Percentiles rank a stretch among this genome's conserved stretches.
These are phyloP conservation scores for Drosophila tripunctata DNA, from an alignment of 2,888 invertebrate species.

Conservation along the genomic window DNA sequence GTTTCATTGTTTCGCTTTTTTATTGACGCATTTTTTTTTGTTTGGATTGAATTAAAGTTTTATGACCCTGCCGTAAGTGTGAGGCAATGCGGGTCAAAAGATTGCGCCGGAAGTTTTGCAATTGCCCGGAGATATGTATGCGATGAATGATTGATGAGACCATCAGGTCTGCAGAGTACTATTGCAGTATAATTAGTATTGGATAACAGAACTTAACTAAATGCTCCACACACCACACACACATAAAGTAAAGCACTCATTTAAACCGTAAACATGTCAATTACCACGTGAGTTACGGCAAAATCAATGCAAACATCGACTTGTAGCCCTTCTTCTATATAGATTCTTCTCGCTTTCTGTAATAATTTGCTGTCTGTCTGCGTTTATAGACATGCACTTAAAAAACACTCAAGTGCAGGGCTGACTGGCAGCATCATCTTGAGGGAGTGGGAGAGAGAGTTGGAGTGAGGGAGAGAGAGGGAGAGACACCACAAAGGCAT, in stretches of 20 bases:
- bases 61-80: slow-evolving; percentile 49
- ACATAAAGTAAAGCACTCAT: slow-evolving; percentile 47
- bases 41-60: slow-evolving; percentile 56
- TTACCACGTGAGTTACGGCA: slow-evolving; percentile 71
- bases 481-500: slow-evolving; percentile 56
- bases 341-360: slow-evolving; percentile 48
- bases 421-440: slow-evolving; percentile 45
- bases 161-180: slow-evolving; percentile 8
- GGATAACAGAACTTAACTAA: slow-evolving; percentile 23
- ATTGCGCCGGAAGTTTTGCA: slow-evolving; percentile 67
- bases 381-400: slow-evolving; percentile 75
- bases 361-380: slow-evolving; percentile 67
- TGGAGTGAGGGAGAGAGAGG: neutral
- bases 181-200: slow-evolving; percentile 53
- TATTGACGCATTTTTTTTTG: slow-evolving; percentile 55
- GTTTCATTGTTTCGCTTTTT: slow-evolving; percentile 56
- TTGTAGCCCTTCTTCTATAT: neutral
- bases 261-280: slow-evolving; percentile 73
- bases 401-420: slow-evolving; percentile 75
- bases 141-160: slow-evolving; percentile 65
- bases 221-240: slow-evolving; percentile 2
- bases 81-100: slow-evolving; percentile 47
- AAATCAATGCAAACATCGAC: slow-evolving; percentile 67
- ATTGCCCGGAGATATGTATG: slow-evolving; percentile 24
- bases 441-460: neutral